Percentiles rank a stretch among this genome's conserved stretches.
Conservation (phyloP, 2,113 vertebrate species). For the Pitta sordida region DNA sequence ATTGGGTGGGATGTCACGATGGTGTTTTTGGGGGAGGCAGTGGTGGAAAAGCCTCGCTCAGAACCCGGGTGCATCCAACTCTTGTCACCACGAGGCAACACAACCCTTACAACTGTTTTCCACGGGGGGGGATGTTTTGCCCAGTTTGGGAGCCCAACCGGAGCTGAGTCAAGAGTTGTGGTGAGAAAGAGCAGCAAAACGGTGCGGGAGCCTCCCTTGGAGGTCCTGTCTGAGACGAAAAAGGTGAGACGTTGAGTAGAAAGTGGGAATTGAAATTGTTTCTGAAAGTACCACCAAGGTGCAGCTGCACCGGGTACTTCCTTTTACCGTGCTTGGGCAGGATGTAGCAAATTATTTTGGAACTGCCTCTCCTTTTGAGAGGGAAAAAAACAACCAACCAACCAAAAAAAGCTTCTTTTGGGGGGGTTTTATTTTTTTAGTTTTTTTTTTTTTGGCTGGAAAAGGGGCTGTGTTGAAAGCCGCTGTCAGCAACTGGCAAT, state of each 20-base stretch:
- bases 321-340: slow-evolving; percentile 49
- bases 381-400: neutral
- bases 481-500: neutral
- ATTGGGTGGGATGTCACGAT: slow-evolving; percentile 31
- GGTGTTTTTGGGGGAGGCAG: neutral
- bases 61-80: slow-evolving; percentile 56
- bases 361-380: slow-evolving; percentile 22
- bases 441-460: neutral
- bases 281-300: slow-evolving; percentile 62
- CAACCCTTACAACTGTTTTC: neutral
- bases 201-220: neutral
- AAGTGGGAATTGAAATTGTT: slow-evolving; percentile 78
- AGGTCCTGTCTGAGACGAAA: slow-evolving; percentile 28
- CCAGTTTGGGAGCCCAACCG: neutral
- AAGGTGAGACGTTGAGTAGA: slow-evolving; percentile 72
- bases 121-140: neutral
- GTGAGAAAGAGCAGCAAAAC: slow-evolving; percentile 18
- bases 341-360: slow-evolving; percentile 60
- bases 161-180: slow-evolving; percentile 5
- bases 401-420: no score
- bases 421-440: neutral
- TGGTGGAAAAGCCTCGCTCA: neutral
- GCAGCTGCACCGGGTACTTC: slow-evolving; percentile 69
- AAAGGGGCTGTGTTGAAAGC: neutral
- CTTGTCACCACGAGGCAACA: neutral